Base-by-base conservation (phyloP, 2,113 vertebrate species). In the Macaca mulatta region DNA sequence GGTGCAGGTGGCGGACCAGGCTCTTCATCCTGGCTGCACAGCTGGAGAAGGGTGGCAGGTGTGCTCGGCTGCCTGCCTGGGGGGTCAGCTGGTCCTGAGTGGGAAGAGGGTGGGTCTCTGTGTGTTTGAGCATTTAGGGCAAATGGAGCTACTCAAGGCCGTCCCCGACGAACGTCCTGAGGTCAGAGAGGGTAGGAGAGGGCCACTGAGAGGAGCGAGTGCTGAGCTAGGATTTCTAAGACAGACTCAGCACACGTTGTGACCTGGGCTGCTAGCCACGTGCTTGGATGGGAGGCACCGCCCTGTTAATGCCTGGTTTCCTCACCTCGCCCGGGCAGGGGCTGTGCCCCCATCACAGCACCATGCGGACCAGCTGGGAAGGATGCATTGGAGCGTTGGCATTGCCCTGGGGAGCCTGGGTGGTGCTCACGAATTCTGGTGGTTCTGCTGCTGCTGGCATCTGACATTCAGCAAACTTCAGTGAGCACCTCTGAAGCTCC, bases 191-290 rank as follows among this genome's bases (percentile, higher is more conserved):
- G 5, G n/a, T 23, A 23, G 2, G 8, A 43, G 50, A 85, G 30
- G 70, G 20, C 10, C 75, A 2, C 27, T 0, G 7, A 77, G 25
- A 48, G 38, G 22, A 45, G 25, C 14, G 1, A 14, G 43, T 7
- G 5, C 45, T 27, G 20, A 5, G 5, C 59, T 55, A 48, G 27
- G 43, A 30, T 43, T 48, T 27, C 43, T 43, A 27, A 45, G 74
- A 30, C 25, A 16, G 25, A 43, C 13, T 75, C 40, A 25, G 23
- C 38, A 75, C 43, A 30, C 7, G 0, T 3, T 23, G 4, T 27
- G 25, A 14, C 27, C 14, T 27, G 43, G 75, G 75, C 14, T 14
- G 16, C 43, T 8, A 5, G 43, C 74, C 13, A 43, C 3, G 0
- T 1, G 27, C 74, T 45, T 77, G 74, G 72, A 43, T 43, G 14